Conservation (phyloP, 2,797 vertebrate species). For the Pipistrellus pygmaeus region DNA sequence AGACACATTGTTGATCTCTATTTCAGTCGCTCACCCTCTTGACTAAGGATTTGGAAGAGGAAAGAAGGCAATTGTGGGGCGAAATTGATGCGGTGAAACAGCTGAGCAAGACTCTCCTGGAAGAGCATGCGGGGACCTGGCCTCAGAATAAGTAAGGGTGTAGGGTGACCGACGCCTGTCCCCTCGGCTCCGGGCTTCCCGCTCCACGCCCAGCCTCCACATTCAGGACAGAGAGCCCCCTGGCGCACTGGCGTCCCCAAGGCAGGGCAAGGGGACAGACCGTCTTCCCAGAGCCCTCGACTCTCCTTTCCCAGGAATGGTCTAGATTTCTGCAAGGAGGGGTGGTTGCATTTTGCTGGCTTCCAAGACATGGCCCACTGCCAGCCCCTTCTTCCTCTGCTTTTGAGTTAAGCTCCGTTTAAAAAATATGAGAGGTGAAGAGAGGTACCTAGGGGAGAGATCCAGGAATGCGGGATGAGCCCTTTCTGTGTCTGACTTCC, state of each 20-base stretch:
- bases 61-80: no score
- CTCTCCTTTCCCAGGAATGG: not conserved
- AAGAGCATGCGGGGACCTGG: conserved; percentile 59
- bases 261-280: not conserved
- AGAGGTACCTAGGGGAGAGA: not conserved
- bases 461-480: accelerated
- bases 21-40: conserved; percentile 94
- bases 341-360: not conserved
- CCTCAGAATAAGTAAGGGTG: conserved; percentile 90
- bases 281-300: accelerated
- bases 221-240: not conserved
- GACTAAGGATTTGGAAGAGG: conserved; percentile 97
- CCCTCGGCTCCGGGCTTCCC: not conserved
- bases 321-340: not conserved
- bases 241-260: accelerated
- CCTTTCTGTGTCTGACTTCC: accelerated
- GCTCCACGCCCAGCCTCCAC: accelerated
- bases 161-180: not conserved
- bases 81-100: no score
- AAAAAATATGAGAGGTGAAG: accelerated
- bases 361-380: not conserved
- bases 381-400: not conserved
- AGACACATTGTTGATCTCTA: conserved; percentile 33
- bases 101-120: conserved; percentile 95
- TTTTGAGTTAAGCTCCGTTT: not conserved